Base-by-base conservation (phyloP, 2,797 vertebrate species). In the Adelosebastes latens region DNA sequence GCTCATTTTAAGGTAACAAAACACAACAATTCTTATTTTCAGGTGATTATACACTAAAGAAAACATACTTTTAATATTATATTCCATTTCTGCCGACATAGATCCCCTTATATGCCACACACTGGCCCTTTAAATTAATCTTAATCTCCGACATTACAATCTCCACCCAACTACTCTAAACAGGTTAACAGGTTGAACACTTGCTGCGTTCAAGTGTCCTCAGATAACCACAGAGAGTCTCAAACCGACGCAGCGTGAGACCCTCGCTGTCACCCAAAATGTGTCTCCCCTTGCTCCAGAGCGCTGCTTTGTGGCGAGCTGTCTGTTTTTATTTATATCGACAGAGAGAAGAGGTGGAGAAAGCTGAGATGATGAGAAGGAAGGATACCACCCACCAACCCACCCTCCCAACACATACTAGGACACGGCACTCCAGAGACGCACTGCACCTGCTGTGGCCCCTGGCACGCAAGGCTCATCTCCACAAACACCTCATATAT, bases 241-340 rank as follows among this genome's bases (percentile, higher is more conserved):
- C 75, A 62, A 53, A 69, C 66, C 3, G 9, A 60, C 31, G 22
- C 67, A 72, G 58, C 13, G 3, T 34, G 49, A 81, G 81, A 63
- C 12, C 32, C 27, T 58, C 36, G 1, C 62, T 24, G 63, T 46
- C 79, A 31, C 69, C 77, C 20, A 12, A 59, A 83, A 71, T 75
- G 6, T n/a, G 55, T 79, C 74, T 82, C 77, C 75, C 73, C 77
- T 18, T 71, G 73, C 74, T 82, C 77, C 75, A 2, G 29, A 74
- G 77, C 69, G 73, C 77, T 81, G 85, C 84, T 91, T 67, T 70
- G 87, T 81, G 84, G 85, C 52, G 83, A 91, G 86, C 88, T 89
- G 88, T 89, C 85, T 75, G 85, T 81, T 90, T 93, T 89, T 95
- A 95, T 96, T 95, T 95, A 94, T 94, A 94, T 91, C 92, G 58